phyloP scores from a whole-genome alignment of 1,140 invertebrate genomes.

The Sogatella furcifera region DNA sequence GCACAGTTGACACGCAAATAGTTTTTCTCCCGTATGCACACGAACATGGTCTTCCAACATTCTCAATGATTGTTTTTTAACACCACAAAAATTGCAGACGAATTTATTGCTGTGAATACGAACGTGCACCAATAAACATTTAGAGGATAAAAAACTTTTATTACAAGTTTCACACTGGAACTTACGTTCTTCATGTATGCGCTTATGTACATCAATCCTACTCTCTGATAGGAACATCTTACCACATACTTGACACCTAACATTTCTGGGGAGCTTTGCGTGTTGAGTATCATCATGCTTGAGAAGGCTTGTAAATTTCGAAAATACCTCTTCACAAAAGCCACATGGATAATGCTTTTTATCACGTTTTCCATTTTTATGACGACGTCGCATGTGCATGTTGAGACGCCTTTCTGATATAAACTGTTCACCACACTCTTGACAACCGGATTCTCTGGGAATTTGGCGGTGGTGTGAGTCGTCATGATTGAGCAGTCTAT shows the following conservation, averaged over 20 bases:
- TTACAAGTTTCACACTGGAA: slow-evolving; percentile 81
- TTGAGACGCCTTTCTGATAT: not conserved
- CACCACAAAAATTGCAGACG: slow-evolving; percentile 86
- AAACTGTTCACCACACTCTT: not conserved
- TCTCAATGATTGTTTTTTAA: slow-evolving; percentile 88
- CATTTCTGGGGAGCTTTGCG: no score
- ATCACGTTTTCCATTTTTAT: not conserved
- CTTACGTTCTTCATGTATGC: slow-evolving; percentile 32
- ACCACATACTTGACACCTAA: no score
- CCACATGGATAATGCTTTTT: slow-evolving; percentile 7
- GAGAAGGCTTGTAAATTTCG: not conserved
- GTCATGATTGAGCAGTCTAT: no score
- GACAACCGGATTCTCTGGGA: no score
- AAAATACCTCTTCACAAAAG: slow-evolving; percentile 5
- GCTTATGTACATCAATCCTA: slow-evolving; percentile 3
- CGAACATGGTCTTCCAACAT: slow-evolving; percentile 88
- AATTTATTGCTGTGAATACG: slow-evolving; percentile 95
- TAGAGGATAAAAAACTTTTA: slow-evolving; percentile 83
- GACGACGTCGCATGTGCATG: not conserved
- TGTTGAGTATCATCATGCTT: no score
- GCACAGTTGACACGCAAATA: slow-evolving; percentile 85
- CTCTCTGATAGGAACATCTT: not conserved
- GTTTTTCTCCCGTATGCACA: slow-evolving; percentile 90
- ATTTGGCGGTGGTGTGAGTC: no score
- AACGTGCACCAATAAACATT: slow-evolving; percentile 90